These are phyloP conservation scores for Diuraphis noxia DNA, from an alignment of 1,140 invertebrate species.

Conservation along the genomic window DNA sequence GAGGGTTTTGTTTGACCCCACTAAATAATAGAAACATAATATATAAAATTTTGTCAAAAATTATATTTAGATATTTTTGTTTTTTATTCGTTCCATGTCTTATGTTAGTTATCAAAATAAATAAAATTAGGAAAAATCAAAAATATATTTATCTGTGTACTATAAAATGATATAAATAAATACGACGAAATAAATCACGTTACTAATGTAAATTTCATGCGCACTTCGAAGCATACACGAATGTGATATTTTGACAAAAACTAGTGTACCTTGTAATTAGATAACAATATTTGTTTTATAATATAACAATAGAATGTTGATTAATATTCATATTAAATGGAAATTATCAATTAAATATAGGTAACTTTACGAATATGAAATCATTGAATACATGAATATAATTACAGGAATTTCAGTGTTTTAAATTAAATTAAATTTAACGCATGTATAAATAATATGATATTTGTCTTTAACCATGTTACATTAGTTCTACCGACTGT, in stretches of 20 bases:
- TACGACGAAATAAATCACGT: too few species aligned
- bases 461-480: neutral
- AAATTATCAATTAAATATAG: neutral
- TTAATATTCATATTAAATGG: neutral
- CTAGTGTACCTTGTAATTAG: neutral
- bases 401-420: neutral
- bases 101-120: neutral
- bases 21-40: neutral
- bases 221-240: neutral
- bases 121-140: neutral
- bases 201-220: neutral
- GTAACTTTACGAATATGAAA: neutral
- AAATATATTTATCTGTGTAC: neutral
- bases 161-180: too few species aligned
- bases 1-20: conserved; percentile 8
- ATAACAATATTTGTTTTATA: neutral
- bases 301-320: neutral
- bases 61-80: neutral
- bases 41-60: neutral
- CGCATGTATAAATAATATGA: neutral
- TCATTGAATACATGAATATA: neutral
- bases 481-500: neutral
- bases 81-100: neutral
- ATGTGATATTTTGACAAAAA: neutral
- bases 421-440: neutral